Percentiles rank a stretch among this genome's conserved stretches.
phyloP scores from a whole-genome alignment of 2,797 vertebrate genomes.

The Gymnoscopelus braueri region DNA sequence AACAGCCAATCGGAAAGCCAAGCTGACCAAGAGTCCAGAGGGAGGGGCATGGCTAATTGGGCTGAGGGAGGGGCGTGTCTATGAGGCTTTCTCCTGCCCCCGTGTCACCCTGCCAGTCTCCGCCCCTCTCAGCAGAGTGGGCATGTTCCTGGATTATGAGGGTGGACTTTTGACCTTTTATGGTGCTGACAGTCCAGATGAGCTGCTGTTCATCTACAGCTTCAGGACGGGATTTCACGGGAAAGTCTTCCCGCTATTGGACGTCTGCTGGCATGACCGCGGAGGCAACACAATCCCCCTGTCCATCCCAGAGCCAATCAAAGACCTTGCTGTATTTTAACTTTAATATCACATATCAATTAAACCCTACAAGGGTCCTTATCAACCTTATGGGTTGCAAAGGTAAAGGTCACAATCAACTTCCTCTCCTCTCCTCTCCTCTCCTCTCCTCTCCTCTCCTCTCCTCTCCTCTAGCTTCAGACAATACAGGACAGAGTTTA shows the following conservation, averaged over 20 bases:
- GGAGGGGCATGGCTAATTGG: constrained; percentile 85
- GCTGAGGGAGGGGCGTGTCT: constrained; percentile 82
- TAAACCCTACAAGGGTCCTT: neutral
- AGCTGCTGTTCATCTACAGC: constrained; percentile 82
- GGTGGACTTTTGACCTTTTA: constrained; percentile 83
- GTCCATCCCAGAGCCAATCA: constrained; percentile 62
- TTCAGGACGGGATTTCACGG: constrained; percentile 87
- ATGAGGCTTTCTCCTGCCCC: constrained; percentile 81
- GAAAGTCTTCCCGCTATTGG: constrained; percentile 86
- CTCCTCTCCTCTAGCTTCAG: constrained; percentile 53
- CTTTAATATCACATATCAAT: neutral
- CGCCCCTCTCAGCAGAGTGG: constrained; percentile 71
- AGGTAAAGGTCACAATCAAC: neutral
- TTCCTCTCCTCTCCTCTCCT: neutral
- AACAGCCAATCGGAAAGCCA: constrained; percentile 81
- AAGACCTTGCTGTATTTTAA: neutral
- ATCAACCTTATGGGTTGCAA: no score
- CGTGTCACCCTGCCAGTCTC: constrained; percentile 74
- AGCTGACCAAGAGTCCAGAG: constrained; percentile 84
- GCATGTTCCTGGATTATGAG: constrained; percentile 86
- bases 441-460: neutral
- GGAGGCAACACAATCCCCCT: constrained; percentile 82
- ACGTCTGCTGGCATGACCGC: constrained; percentile 86
- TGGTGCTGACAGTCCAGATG: constrained; percentile 77
- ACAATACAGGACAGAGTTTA: constrained; percentile 65